phyloP scores from a whole-genome alignment of 1,140 invertebrate species.

The Achroia grisella region DNA sequence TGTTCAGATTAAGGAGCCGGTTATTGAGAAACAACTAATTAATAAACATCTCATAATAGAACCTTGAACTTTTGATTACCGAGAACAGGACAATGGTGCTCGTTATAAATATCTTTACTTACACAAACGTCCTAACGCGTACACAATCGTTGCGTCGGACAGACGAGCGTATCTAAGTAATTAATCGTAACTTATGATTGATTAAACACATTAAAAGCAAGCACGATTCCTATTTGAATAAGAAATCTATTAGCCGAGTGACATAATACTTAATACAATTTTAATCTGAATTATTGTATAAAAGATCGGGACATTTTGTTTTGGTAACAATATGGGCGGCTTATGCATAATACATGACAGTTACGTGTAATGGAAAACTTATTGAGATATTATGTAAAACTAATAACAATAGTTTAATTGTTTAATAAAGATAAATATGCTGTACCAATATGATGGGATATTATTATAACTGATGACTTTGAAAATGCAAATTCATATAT shows the following conservation, averaged over 20 bases:
- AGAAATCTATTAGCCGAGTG: slow-evolving; percentile 62
- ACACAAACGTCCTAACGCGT: slow-evolving; percentile 25
- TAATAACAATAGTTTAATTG: slow-evolving; percentile 45
- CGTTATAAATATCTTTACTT: slow-evolving; percentile 54
- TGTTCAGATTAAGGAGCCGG: slow-evolving; percentile 42
- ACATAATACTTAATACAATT: slow-evolving; percentile 64
- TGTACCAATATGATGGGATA: no score
- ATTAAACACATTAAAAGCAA: slow-evolving; percentile 68
- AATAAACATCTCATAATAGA: slow-evolving; percentile 61
- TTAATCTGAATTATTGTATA: slow-evolving; percentile 54
- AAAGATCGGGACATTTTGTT: slow-evolving; percentile 46
- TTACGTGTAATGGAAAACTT: slow-evolving; percentile 39
- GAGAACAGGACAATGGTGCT: slow-evolving; percentile 58
- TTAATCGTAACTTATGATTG: slow-evolving; percentile 70
- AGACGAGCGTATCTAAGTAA: slow-evolving; percentile 58
- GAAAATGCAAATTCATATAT: neutral
- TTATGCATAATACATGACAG: slow-evolving; percentile 45
- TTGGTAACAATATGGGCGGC: slow-evolving; percentile 57
- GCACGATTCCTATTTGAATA: slow-evolving; percentile 69
- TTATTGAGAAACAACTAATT: slow-evolving; percentile 59
- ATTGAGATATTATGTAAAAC: slow-evolving; percentile 44
- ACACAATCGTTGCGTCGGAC: slow-evolving; percentile 39
- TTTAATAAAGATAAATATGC: slow-evolving; percentile 16
- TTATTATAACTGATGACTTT: slow-evolving; percentile 1
- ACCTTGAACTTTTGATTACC: slow-evolving; percentile 68